phyloP scores from a whole-genome alignment of 1,140 invertebrate species.

The Aphis craccivora region DNA sequence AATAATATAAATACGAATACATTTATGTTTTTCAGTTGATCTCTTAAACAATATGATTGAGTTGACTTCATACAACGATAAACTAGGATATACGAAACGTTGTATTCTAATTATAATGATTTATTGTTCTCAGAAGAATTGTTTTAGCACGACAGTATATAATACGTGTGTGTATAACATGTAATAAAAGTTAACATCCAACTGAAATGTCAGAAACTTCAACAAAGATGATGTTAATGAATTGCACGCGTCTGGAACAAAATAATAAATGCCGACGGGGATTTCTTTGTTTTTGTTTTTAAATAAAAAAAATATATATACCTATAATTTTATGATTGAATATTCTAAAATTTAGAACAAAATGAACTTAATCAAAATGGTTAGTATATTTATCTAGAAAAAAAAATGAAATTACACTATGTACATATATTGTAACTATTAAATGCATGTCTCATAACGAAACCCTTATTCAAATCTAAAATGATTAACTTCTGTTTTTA shows the following conservation, averaged over 20 bases:
- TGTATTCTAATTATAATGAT: slow-evolving; percentile 23
- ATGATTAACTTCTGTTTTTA: background rate
- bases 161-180: background rate
- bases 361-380: background rate
- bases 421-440: background rate
- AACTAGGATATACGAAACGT: background rate
- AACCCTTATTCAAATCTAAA: background rate
- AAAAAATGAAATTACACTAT: background rate
- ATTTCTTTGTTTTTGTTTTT: background rate
- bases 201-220: background rate
- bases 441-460: background rate
- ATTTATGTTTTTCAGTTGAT: background rate
- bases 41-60: background rate
- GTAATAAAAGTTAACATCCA: slow-evolving; percentile 22
- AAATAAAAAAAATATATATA: background rate
- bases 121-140: slow-evolving; percentile 24
- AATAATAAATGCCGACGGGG: background rate
- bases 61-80: background rate
- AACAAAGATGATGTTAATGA: slow-evolving; percentile 27
- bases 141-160: background rate
- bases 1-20: background rate
- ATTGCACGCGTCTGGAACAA: background rate
- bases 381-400: background rate
- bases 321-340: background rate
- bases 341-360: background rate